A percentile compares a stretch with the other conserved stretches of the same genome.
phyloP scores from a whole-genome alignment of 1,140 invertebrate genomes.

The Philotrypesis tridentata region DNA sequence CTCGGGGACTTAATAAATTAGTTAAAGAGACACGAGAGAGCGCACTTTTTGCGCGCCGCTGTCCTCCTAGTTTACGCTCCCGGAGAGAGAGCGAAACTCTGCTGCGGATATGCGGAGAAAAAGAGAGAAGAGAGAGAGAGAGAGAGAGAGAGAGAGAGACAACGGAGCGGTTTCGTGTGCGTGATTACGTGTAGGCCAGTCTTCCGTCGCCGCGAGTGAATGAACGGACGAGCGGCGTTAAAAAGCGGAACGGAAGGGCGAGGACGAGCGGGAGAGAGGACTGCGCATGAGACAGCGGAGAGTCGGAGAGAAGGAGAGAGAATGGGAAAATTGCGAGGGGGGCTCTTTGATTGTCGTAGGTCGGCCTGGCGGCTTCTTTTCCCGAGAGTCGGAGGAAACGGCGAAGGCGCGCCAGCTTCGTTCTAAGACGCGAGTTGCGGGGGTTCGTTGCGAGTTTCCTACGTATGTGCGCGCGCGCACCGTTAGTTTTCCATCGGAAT shows the following conservation, averaged over 20 bases:
- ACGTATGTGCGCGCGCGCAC: too few relatives aligned
- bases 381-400: not conserved
- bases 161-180: not conserved
- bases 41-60: not conserved
- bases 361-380: not conserved
- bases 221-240: conserved; percentile 36
- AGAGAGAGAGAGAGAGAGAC: too few relatives aligned
- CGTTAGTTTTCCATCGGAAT: not conserved
- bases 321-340: conserved; percentile 29
- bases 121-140: too few relatives aligned
- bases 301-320: not conserved
- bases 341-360: not conserved
- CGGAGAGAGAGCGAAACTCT: not conserved
- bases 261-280: conserved; percentile 1
- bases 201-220: conserved; percentile 7
- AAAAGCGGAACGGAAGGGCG: conserved; percentile 40
- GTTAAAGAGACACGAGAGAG: not conserved
- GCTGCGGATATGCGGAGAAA: too few relatives aligned
- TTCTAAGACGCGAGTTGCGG: not conserved
- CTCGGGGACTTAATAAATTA: conserved; percentile 18
- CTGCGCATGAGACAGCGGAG: not conserved
- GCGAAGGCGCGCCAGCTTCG: not conserved
- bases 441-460: not conserved
- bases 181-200: conserved; percentile 19
- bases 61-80: conserved; percentile 8